phyloP scores from a whole-genome alignment of 2,113 vertebrate species.

The Phalacrocorax carbo region DNA sequence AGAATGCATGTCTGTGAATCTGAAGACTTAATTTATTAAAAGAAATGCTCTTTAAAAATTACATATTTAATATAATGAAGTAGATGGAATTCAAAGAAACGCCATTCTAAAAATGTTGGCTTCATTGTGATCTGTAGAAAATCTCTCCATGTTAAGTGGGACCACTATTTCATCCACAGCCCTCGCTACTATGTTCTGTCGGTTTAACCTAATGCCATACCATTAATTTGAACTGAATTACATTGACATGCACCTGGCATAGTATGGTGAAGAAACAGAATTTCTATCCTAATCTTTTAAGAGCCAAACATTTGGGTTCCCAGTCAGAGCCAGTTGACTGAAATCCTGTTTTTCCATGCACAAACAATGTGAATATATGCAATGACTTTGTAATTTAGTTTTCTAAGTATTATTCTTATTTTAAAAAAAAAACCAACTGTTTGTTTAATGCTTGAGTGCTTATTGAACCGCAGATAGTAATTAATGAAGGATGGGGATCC shows the following conservation, averaged over 20 bases:
- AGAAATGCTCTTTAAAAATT: background rate
- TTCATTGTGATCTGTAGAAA: background rate
- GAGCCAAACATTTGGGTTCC: background rate
- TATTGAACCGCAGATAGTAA: background rate
- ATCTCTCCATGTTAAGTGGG: background rate
- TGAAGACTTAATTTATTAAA: background rate
- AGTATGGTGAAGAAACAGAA: background rate
- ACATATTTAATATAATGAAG: background rate
- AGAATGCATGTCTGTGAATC: background rate
- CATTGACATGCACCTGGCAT: background rate
- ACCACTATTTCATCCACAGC: background rate
- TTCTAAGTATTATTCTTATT: background rate
- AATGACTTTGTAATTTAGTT: background rate
- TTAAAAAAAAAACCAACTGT: no score
- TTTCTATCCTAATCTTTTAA: background rate
- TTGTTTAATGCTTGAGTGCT: background rate
- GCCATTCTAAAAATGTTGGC: background rate
- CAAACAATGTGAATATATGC: background rate
- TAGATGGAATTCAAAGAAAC: background rate
- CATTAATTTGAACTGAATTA: background rate
- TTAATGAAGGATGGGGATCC: background rate
- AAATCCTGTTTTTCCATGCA: background rate
- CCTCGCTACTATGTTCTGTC: background rate
- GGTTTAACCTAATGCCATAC: background rate
- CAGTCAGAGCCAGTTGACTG: background rate